Conservation (phyloP, 2,888 invertebrate genomes). For the Seira musarum region DNA sequence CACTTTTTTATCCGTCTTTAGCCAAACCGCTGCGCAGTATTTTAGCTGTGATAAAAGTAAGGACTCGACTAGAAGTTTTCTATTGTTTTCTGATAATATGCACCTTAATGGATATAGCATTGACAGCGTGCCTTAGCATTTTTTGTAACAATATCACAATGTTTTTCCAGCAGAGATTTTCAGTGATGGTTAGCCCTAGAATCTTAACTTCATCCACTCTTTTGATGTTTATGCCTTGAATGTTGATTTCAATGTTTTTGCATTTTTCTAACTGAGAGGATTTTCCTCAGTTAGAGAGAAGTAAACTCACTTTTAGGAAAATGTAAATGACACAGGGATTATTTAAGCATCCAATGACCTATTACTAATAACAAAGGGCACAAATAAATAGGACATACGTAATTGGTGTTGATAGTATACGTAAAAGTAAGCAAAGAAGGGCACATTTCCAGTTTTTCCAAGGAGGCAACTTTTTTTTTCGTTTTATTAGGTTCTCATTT, state of each 20-base stretch:
- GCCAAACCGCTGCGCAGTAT: background rate
- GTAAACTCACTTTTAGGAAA: too few relatives aligned
- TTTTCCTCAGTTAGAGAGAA: too few relatives aligned
- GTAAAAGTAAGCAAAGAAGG: too few relatives aligned
- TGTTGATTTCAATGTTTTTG: background rate
- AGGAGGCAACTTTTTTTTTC: too few relatives aligned
- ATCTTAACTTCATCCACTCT: background rate
- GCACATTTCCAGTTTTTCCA: too few relatives aligned
- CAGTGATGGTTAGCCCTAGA: slow-evolving; percentile 20
- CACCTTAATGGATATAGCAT: background rate
- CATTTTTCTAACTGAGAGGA: too few relatives aligned
- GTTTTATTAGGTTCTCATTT: too few relatives aligned
- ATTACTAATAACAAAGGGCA: too few relatives aligned
- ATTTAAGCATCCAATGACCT: too few relatives aligned
- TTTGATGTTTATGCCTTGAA: background rate
- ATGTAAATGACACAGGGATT: too few relatives aligned
- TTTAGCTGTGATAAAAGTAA: background rate
- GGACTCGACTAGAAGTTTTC: slow-evolving; percentile 2
- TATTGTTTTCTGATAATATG: background rate
- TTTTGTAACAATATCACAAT: slow-evolving; percentile 1
- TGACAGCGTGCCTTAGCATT: slow-evolving; percentile 1
- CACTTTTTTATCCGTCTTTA: background rate
- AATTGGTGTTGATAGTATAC: too few relatives aligned
- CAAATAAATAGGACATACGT: too few relatives aligned
- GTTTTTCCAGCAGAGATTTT: background rate